Percentiles rank a stretch among this genome's conserved stretches.
Conservation (phyloP, 2,888 invertebrate species). For the Eupithecia subfuscata region DNA sequence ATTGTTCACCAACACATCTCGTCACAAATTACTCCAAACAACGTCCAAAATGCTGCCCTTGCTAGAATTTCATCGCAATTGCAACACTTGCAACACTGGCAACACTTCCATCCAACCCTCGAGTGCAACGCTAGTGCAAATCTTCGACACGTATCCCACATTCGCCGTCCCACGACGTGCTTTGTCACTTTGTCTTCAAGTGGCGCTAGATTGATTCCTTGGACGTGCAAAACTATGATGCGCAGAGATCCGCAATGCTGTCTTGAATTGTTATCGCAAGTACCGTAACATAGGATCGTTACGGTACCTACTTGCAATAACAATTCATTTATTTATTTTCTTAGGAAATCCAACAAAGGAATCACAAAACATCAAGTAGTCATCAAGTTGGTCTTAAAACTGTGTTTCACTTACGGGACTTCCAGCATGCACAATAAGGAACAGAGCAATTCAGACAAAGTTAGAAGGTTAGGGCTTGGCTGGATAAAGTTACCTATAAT, state of each 20-base stretch:
- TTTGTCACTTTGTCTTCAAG: conserved; percentile 1
- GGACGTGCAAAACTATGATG: conserved; percentile 3
- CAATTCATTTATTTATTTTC: background rate
- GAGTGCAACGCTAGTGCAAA: conserved; percentile 1
- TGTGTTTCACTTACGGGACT: no score
- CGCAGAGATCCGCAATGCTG: background rate
- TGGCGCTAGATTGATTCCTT: background rate
- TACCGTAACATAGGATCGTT: no score
- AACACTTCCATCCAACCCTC: background rate
- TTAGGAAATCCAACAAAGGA: background rate
- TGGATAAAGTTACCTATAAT: background rate
- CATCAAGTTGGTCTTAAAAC: no score
- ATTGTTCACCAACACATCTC: background rate
- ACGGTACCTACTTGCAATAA: background rate
- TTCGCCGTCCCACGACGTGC: background rate
- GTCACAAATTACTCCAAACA: background rate
- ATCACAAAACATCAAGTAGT: background rate
- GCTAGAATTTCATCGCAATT: background rate
- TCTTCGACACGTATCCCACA: conserved; percentile 1
- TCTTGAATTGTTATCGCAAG: no score
- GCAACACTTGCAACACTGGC: background rate
- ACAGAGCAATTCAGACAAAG: background rate
- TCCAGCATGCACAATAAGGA: no score
- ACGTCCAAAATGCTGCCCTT: background rate
- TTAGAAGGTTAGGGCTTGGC: background rate